phyloP scores from a whole-genome alignment of 2,113 vertebrate species.

The Dromas ardeola region DNA sequence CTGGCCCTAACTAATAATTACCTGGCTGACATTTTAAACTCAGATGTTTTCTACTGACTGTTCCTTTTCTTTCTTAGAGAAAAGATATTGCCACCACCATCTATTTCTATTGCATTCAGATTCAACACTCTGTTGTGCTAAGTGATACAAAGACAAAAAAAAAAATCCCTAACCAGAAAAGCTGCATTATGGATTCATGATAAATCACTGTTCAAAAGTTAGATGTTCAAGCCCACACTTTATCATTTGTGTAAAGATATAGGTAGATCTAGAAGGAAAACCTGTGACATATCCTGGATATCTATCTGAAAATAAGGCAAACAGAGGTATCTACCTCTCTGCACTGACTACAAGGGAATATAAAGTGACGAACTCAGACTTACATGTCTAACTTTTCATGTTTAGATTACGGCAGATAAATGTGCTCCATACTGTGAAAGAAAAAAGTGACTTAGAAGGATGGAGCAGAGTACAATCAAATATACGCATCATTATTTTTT shows the following conservation, averaged over 20 bases:
- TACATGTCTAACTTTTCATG: not conserved
- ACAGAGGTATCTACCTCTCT: not conserved
- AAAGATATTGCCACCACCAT: not conserved
- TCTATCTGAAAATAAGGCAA: not conserved
- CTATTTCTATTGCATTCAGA: not conserved
- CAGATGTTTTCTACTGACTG: not conserved
- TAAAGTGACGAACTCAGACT: not conserved
- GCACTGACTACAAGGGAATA: not conserved
- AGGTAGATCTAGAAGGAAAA: not conserved
- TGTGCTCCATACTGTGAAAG: not conserved
- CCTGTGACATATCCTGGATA: not conserved
- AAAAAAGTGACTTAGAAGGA: slow-evolving; percentile 48
- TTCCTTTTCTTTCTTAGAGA: not conserved
- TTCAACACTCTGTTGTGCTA: not conserved
- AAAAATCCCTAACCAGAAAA: not conserved
- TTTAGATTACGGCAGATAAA: slow-evolving; percentile 12
- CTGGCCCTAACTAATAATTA: not conserved
- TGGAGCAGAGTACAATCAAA: slow-evolving; percentile 30
- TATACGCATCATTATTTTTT: slow-evolving; percentile 47
- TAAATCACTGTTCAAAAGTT: not conserved
- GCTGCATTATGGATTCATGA: not conserved
- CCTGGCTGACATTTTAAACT: not conserved
- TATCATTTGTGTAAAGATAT: not conserved
- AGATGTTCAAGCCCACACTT: not conserved
- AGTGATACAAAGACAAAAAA: not conserved